These are phyloP conservation scores for Leptopilina myrica DNA, from an alignment of 2,888 invertebrate species.

Conservation along the genomic window DNA sequence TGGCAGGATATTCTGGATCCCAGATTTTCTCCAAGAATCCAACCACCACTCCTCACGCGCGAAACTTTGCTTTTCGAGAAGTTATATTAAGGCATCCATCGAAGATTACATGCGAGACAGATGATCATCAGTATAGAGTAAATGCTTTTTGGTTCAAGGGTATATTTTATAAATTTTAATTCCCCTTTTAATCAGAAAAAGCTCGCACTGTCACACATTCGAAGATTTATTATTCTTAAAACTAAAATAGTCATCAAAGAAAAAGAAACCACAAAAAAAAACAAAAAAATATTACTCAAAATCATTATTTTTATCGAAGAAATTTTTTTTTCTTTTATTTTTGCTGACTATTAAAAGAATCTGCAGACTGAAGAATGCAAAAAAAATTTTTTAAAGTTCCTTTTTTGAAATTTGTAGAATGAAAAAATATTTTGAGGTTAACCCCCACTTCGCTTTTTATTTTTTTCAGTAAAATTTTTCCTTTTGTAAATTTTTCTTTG, in stretches of 20 bases:
- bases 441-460: no score
- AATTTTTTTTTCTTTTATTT: no score
- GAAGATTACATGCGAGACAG: constrained; percentile 23
- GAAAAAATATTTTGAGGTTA: no score
- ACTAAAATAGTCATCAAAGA: no score
- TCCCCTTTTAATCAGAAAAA: background rate
- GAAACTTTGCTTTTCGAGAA: constrained; percentile 31
- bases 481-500: no score
- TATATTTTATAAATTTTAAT: constrained; percentile 4
- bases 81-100: constrained; percentile 40
- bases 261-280: background rate
- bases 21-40: constrained; percentile 32
- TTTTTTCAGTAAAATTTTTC: no score
- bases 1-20: constrained; percentile 24
- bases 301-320: background rate
- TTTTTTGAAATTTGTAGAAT: no score
- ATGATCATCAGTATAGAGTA: background rate
- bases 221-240: background rate
- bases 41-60: constrained; percentile 12
- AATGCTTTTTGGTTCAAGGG: constrained; percentile 14
- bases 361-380: no score
- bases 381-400: background rate
- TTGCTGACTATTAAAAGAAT: no score
- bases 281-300: background rate
- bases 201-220: background rate